Conservation (phyloP, 2,888 invertebrate species). For the Thecophora atra region DNA sequence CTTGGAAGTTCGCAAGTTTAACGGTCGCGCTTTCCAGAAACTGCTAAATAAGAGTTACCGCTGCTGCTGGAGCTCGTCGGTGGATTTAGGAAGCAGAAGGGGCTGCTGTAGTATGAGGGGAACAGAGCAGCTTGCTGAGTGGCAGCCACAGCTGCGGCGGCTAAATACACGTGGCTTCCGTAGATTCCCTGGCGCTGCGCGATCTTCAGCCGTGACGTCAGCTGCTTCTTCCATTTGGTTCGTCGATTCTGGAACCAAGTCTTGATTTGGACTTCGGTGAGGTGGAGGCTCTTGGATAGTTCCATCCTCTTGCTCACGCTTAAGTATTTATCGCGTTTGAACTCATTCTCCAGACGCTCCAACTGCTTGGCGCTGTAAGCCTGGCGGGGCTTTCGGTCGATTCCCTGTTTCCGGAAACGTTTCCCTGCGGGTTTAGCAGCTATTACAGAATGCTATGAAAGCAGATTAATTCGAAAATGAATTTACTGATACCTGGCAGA, state of each 20-base stretch:
- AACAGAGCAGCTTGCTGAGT: conserved; percentile 42
- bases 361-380: conserved; percentile 99
- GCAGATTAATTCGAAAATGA: too few relatives aligned
- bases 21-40: not conserved
- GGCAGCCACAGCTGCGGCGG: conserved; percentile 52
- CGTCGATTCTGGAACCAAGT: conserved; percentile 96
- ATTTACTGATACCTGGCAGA: conserved; percentile 69
- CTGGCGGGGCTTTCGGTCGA: conserved; percentile 85
- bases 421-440: conserved; percentile 83
- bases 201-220: conserved; percentile 88
- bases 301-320: conserved; percentile 98
- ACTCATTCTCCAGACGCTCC: conserved; percentile 97
- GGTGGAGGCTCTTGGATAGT: conserved; percentile 88
- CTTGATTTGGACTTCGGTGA: conserved; percentile 90
- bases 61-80: not conserved
- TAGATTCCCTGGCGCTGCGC: conserved; percentile 86
- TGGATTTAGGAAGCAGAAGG: conserved; percentile 48
- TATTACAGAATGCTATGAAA: conserved; percentile 63
- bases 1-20: not conserved
- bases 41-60: not conserved
- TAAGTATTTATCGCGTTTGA: conserved; percentile 95
- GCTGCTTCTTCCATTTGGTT: conserved; percentile 97
- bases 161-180: conserved; percentile 69
- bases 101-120: conserved; percentile 48
- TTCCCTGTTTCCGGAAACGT: conserved; percentile 84